Conservation (phyloP, 2,797 vertebrate genomes). For the Capromys pilorides region DNA sequence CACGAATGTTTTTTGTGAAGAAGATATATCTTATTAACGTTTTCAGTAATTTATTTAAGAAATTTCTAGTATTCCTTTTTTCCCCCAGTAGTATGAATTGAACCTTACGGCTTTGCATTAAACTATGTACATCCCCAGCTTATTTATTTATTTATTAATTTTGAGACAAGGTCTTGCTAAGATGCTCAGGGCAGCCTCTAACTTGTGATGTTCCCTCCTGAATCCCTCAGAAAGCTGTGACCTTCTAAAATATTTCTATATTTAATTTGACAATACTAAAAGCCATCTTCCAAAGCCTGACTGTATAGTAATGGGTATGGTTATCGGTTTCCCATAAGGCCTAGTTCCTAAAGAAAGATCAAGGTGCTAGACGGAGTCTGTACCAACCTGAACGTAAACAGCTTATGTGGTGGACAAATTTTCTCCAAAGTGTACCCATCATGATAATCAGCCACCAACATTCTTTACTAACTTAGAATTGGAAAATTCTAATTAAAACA, state of each 20-base stretch:
- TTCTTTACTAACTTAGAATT: constrained; percentile 33
- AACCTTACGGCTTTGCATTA: background rate
- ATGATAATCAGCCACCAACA: background rate
- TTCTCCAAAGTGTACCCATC: background rate
- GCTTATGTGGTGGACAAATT: background rate
- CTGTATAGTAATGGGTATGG: constrained; percentile 5
- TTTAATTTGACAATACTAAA: constrained; percentile 6
- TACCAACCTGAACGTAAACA: background rate
- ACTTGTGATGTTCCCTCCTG: background rate
- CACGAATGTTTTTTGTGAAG: background rate
- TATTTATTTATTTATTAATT: background rate
- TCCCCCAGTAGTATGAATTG: background rate
- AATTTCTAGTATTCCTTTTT: constrained; percentile 57
- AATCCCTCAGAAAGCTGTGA: background rate
- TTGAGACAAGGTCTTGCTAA: background rate
- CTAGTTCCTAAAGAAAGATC: background rate
- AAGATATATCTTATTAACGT: background rate
- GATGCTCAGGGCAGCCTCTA: background rate
- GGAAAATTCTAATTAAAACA: constrained; percentile 29
- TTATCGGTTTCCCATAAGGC: background rate
- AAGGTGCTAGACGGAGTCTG: background rate
- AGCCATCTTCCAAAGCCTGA: background rate
- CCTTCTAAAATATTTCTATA: background rate
- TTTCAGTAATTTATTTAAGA: constrained; percentile 71
- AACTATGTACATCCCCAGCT: background rate